A percentile compares a stretch with the other conserved stretches of the same genome.
Conservation (phyloP, 2,888 invertebrate species). For the Tenthredo scrophulariae region DNA sequence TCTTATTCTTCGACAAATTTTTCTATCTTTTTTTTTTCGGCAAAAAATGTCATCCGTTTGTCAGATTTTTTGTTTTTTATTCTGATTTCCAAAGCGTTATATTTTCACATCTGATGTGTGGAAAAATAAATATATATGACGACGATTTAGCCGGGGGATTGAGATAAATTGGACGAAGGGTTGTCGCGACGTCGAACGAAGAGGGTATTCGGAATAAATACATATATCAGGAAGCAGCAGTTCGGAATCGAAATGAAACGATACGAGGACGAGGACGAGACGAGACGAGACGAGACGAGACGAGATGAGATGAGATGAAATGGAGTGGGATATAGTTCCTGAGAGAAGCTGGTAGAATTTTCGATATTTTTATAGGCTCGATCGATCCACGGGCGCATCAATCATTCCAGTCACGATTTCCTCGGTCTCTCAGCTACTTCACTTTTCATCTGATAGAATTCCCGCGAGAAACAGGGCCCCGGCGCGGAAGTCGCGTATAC, state of each 20-base stretch:
- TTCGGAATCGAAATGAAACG: not conserved
- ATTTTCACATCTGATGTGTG: not conserved
- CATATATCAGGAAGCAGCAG: not conserved
- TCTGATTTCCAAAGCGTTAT: not conserved
- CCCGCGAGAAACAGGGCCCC: conserved; percentile 22
- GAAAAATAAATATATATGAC: not conserved
- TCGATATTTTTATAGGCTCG: conserved; percentile 25
- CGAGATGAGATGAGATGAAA: not conserved
- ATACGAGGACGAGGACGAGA: not conserved
- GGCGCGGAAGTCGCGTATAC: conserved; percentile 1
- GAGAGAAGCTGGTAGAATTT: not conserved
- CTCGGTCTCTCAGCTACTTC: conserved; percentile 5
- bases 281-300: not conserved
- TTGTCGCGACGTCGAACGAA: not conserved
- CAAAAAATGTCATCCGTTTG: not conserved
- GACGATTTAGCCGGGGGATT: not conserved
- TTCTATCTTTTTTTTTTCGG: not conserved
- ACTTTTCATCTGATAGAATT: conserved; percentile 26
- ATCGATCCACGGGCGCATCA: conserved; percentile 26
- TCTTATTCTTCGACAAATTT: no score
- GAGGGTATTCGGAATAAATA: conserved; percentile 1
- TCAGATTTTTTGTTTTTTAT: not conserved
- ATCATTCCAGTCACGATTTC: conserved; percentile 30
- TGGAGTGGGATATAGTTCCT: not conserved
- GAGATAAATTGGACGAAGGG: conserved; percentile 8